Evolutionary conservation across 2,113 vertebrate genomes (phyloP), one percentile per base, ranked within the genome.

Genomic region (Gymnorhina tibicen): DNA sequence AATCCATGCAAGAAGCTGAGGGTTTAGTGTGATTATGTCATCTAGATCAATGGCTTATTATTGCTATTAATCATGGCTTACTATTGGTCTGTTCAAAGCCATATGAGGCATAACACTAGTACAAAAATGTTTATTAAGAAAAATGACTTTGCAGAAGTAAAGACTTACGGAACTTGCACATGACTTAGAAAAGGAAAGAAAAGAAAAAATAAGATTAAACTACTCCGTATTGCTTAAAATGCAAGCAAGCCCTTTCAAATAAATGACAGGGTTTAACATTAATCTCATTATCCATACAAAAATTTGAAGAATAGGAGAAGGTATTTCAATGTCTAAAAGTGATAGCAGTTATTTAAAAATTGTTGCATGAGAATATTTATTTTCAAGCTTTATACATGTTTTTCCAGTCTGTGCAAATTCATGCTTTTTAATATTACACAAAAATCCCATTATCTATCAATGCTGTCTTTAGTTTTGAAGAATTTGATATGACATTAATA

Each of bases 21-120:
- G 35, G n/a, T 93, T 96, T 96, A 62, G 64, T 53, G 39, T 81
- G 64, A 73, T 96, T 77, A 89, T 92, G 60, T 89, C 63, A 97
- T 73, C 23, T 74, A 91, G 47, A 93, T 8, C 9, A 93, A 94
- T 46, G 52, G 28, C 83, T 93, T 92, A 60, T 90, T 95, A 91
- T 80, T 84, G 77, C 56, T 70, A 68, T 86, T 91, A 87, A 82
- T 53, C 46, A 56, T 72, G 21, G 47, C 30, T 94, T 95, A 33
- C 41, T 76, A 79, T 42, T 55, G 58, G 42, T 27, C 69, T 91
- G 23, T 73, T 93, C 85, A 91, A 89, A 92, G 74, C 32, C 49
- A 91, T 33, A 46, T 68, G 26, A 53, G 60, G 27, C 28, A 85
- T 62, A 93, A 13, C 24, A 52, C 35, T 91, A 70, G 63, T 33